Conservation (phyloP, 2,113 vertebrate genomes). For the Nothobranchius furzeri region DNA sequence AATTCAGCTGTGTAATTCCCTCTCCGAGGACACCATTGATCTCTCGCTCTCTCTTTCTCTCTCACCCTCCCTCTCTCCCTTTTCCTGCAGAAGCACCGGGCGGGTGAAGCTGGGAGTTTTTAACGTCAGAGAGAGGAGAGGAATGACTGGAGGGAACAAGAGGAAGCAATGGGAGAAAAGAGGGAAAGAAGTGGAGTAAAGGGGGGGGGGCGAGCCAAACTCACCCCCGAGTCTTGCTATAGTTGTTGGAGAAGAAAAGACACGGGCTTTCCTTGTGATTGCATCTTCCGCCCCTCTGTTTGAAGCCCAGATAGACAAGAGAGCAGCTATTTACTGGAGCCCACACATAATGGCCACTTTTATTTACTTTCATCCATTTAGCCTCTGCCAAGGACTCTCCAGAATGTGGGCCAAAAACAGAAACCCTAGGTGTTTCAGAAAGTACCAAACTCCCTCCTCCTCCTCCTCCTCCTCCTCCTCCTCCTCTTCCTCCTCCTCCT, state of each 20-base stretch:
- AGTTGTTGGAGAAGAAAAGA: slow-evolving; percentile 70
- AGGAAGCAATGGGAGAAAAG: slow-evolving; percentile 43
- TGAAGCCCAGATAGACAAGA: slow-evolving; percentile 70
- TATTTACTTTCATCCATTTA: slow-evolving; percentile 76
- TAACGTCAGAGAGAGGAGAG: slow-evolving; percentile 35
- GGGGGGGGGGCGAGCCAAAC: slow-evolving; percentile 36
- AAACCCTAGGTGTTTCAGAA: slow-evolving; percentile 68
- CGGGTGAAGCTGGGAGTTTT: slow-evolving; percentile 45
- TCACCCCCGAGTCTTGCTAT: slow-evolving; percentile 32
- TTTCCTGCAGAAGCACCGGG: slow-evolving; percentile 62
- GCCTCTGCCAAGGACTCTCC: slow-evolving; percentile 69
- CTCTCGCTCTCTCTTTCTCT: slow-evolving; percentile 44
- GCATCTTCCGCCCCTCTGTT: slow-evolving; percentile 75
- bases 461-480: too few relatives aligned
- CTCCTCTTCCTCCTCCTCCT: too few relatives aligned
- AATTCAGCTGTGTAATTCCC: slow-evolving; percentile 73
- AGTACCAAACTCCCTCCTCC: slow-evolving; percentile 46
- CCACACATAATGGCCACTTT: slow-evolving; percentile 76
- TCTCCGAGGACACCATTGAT: slow-evolving; percentile 76
- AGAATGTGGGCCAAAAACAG: slow-evolving; percentile 64
- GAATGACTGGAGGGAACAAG: slow-evolving; percentile 45
- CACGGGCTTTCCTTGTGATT: slow-evolving; percentile 75
- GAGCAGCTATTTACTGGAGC: slow-evolving; percentile 76
- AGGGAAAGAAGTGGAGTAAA: slow-evolving; percentile 16
- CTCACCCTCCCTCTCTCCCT: slow-evolving; percentile 19